Percentiles rank a stretch among this genome's conserved stretches.
Conservation (phyloP, 2,113 vertebrate genomes). For the Ameiurus melas region DNA sequence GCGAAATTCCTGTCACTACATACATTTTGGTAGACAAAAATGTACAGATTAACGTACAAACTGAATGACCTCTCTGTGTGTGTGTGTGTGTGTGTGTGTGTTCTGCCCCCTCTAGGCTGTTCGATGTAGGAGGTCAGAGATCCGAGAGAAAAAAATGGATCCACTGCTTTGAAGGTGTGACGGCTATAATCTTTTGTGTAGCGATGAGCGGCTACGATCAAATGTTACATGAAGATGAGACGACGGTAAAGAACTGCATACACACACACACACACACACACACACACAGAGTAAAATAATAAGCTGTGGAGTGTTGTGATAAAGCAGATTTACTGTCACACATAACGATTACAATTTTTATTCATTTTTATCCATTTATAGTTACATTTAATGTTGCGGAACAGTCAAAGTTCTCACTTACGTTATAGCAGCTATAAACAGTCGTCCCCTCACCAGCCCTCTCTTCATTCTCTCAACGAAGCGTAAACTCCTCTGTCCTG, state of each 20-base stretch:
- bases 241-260: slow-evolving; percentile 84
- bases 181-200: slow-evolving; percentile 97
- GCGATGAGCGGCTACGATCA: slow-evolving; percentile 97
- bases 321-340: too few relatives aligned
- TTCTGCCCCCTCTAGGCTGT: slow-evolving; percentile 79
- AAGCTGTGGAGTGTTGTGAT: too few relatives aligned
- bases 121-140: slow-evolving; percentile 94
- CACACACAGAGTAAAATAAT: background rate
- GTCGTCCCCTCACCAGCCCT: background rate
- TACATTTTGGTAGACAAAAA: background rate
- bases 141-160: slow-evolving; percentile 99
- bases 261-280: background rate
- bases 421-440: background rate
- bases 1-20: background rate
- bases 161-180: slow-evolving; percentile 98
- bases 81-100: background rate
- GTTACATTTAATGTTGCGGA: background rate
- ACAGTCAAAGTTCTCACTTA: background rate
- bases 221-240: slow-evolving; percentile 97
- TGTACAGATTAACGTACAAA: background rate
- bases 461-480: background rate
- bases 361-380: background rate
- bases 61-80: background rate
- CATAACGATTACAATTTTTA: background rate
- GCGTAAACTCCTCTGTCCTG: background rate